A percentile compares a stretch with the other conserved stretches of the same genome.
Evolutionary conservation across 2,113 vertebrate genomes (phyloP).

Genomic region (Synchiropus splendidus): DNA sequence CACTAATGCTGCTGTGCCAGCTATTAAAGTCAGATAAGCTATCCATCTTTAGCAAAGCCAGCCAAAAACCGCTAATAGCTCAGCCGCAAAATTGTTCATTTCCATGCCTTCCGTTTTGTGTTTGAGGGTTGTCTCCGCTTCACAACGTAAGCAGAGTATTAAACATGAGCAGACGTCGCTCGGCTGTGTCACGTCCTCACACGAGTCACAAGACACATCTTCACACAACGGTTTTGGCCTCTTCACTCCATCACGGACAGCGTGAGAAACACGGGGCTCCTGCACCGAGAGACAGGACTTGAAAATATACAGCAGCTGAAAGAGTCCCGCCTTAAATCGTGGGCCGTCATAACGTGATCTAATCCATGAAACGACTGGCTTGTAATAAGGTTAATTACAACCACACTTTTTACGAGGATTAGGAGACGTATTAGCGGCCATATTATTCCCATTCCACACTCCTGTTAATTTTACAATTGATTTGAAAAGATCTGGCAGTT

Average conservation of each 20-base stretch:
- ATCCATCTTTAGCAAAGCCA: conserved; percentile 63
- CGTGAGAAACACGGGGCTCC: conserved; percentile 9
- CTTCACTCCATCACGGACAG: conserved; percentile 19
- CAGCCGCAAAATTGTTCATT: conserved; percentile 58
- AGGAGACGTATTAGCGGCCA: conserved; percentile 40
- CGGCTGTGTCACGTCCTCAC: neutral
- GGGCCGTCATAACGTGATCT: conserved; percentile 33
- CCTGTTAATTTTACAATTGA: conserved; percentile 48
- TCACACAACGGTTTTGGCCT: conserved; percentile 19
- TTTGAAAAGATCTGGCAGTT: conserved; percentile 44
- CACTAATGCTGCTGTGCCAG: conserved; percentile 65
- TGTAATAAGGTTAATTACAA: conserved; percentile 40
- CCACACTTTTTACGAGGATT: conserved; percentile 42
- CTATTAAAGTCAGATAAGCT: conserved; percentile 67
- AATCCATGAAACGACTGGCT: conserved; percentile 36
- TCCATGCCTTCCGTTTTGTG: conserved; percentile 45
- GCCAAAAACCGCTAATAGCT: conserved; percentile 62
- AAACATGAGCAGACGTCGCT: conserved; percentile 20
- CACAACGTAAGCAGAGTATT: conserved; percentile 13
- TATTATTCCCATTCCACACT: conserved; percentile 32
- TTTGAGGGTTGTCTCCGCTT: conserved; percentile 26
- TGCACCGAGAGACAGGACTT: conserved; percentile 10
- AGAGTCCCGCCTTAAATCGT: neutral
- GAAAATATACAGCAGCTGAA: conserved; percentile 14
- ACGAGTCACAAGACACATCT: conserved; percentile 15